Percentiles rank a stretch among this genome's conserved stretches.
Evolutionary conservation across 2,888 invertebrate genomes (phyloP).

Genomic region (Bruchidius siliquastri): DNA sequence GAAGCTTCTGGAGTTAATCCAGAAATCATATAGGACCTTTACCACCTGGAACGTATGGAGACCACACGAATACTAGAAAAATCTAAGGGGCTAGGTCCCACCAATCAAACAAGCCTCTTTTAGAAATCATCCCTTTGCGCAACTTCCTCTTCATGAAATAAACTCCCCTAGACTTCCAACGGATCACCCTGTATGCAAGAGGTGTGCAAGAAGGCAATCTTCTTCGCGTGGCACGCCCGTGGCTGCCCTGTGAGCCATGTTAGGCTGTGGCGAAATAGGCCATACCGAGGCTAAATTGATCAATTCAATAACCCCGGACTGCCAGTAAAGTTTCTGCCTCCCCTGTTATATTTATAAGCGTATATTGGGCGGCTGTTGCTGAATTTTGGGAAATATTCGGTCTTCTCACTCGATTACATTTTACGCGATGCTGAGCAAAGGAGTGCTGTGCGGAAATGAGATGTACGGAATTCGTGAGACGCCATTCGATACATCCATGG

Average conservation of each 20-base stretch:
- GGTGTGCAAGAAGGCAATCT: too few relatives aligned
- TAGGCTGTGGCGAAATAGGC: conserved; percentile 41
- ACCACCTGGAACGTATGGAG: too few relatives aligned
- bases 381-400: conserved; percentile 5
- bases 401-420: not conserved
- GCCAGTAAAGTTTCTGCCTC: conserved; percentile 45
- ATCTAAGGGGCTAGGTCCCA: too few relatives aligned
- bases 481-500: not conserved
- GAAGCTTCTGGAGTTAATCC: too few relatives aligned
- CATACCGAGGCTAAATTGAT: conserved; percentile 48
- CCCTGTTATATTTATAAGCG: conserved; percentile 44
- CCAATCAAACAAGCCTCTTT: too few relatives aligned
- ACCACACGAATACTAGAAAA: too few relatives aligned
- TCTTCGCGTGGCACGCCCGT: not conserved
- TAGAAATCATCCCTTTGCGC: too few relatives aligned
- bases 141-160: too few relatives aligned
- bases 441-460: not conserved
- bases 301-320: conserved; percentile 50
- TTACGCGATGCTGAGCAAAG: not conserved
- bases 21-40: too few relatives aligned
- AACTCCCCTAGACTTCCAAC: too few relatives aligned
- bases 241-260: conserved; percentile 4
- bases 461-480: not conserved
- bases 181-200: too few relatives aligned
- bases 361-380: conserved; percentile 34